phyloP scores from a whole-genome alignment of 2,888 invertebrate genomes.

The Schizotus pectinicornis region DNA sequence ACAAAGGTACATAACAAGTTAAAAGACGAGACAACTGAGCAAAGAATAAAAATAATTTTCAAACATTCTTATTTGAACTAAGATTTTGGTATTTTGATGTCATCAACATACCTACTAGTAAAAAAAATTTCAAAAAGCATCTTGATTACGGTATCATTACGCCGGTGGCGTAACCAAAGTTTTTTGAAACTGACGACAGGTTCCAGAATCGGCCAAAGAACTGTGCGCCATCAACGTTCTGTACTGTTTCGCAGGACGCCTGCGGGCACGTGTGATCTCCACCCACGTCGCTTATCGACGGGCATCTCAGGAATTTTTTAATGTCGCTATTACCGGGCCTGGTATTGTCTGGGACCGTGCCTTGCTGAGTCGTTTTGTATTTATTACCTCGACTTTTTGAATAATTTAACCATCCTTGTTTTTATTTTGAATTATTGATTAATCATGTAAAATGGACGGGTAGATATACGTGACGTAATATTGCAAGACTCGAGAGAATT shows the following conservation, averaged over 20 bases:
- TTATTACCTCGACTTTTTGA: conserved; percentile 24
- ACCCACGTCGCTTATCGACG: conserved; percentile 52
- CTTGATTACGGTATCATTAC: too few relatives aligned
- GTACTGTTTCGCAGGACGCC: conserved; percentile 1
- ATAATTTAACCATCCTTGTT: conserved; percentile 16
- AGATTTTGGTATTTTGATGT: too few relatives aligned
- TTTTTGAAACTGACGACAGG: too few relatives aligned
- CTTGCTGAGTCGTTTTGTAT: conserved; percentile 24
- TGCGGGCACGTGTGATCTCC: conserved; percentile 49
- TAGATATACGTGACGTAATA: conserved; percentile 23
- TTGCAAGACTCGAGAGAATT: conserved; percentile 7
- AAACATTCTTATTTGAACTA: too few relatives aligned
- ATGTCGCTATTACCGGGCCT: conserved; percentile 52
- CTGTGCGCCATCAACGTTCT: too few relatives aligned
- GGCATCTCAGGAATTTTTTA: conserved; percentile 55
- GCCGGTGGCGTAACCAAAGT: too few relatives aligned
- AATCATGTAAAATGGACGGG: conserved; percentile 17
- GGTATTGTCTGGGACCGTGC: conserved; percentile 29
- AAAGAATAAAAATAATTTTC: too few relatives aligned
- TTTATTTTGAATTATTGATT: conserved; percentile 23
- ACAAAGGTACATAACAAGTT: too few relatives aligned
- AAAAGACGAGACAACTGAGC: too few relatives aligned
- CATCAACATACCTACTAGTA: too few relatives aligned
- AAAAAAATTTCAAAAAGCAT: too few relatives aligned
- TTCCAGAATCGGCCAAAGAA: too few relatives aligned